A percentile compares a stretch with the other conserved stretches of the same genome.
Conservation (phyloP, 2,113 vertebrate species). For the Thamnophis sirtalis region DNA sequence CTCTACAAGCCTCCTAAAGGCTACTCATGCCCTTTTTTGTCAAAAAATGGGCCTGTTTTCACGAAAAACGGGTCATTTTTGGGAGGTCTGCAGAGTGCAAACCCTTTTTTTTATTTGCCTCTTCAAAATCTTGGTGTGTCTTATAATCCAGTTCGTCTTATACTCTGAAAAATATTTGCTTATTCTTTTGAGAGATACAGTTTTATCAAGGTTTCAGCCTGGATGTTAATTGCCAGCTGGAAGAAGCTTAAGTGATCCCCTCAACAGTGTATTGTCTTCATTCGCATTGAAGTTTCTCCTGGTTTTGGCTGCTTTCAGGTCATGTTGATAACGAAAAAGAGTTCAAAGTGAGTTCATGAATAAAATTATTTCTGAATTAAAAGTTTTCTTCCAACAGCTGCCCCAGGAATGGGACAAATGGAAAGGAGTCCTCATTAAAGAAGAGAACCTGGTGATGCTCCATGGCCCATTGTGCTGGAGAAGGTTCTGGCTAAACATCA, state of each 20-base stretch:
- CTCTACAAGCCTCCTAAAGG: no score
- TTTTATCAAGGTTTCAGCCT: neutral
- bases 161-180: neutral
- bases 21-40: no score
- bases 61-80: no score
- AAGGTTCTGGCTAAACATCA: neutral
- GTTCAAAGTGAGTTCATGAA: no score
- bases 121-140: no score
- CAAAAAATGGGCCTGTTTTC: no score
- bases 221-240: neutral
- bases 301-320: neutral
- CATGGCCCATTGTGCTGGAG: neutral
- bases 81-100: no score
- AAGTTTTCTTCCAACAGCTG: neutral
- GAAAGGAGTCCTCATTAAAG: neutral
- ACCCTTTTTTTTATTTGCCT: no score
- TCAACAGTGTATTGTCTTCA: neutral
- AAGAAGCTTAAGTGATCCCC: neutral
- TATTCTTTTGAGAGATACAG: neutral
- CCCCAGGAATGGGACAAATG: neutral
- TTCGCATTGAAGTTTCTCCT: neutral
- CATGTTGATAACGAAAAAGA: no score
- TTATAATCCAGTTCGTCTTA: no score
- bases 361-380: neutral
- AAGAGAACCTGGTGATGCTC: neutral